phyloP scores from a whole-genome alignment of 2,888 invertebrate genomes.

The Troglohyphantes excavatus region DNA sequence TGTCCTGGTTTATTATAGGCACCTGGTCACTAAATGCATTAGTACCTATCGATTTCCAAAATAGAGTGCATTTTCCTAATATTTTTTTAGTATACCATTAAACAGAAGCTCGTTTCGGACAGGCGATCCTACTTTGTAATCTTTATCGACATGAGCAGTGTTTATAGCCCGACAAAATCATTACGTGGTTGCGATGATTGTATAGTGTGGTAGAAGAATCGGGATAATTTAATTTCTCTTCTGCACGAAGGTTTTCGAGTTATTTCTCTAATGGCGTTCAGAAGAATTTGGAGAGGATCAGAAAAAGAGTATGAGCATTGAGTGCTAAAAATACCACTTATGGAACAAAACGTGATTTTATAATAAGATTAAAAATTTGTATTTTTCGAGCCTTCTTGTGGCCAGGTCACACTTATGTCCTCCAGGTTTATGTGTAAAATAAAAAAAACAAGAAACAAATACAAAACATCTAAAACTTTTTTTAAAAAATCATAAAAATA shows the following conservation, averaged over 20 bases:
- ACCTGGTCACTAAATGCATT: constrained; percentile 28
- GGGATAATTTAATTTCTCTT: constrained; percentile 43
- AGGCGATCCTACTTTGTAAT: constrained; percentile 12
- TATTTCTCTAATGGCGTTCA: background rate
- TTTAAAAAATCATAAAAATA: too few species aligned
- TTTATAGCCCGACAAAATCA: constrained; percentile 6
- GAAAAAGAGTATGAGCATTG: background rate
- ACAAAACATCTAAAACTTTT: too few species aligned
- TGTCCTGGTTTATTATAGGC: constrained; percentile 15
- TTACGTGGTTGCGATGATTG: constrained; percentile 25
- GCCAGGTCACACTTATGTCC: too few species aligned
- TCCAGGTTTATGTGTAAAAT: too few species aligned
- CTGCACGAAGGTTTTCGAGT: constrained; percentile 13
- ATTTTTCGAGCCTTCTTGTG: too few species aligned
- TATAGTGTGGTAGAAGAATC: background rate
- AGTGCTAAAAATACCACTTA: too few species aligned
- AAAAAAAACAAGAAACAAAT: too few species aligned
- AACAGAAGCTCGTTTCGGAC: constrained; percentile 42
- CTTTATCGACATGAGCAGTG: background rate
- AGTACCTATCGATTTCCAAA: constrained; percentile 8
- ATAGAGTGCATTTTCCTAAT: background rate
- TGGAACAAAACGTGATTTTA: too few species aligned
- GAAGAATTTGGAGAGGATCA: background rate
- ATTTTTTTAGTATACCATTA: background rate
- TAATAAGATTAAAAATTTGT: too few species aligned